A percentile compares a stretch with the other conserved stretches of the same genome.
These are phyloP conservation scores for Dynastes tityus DNA, from an alignment of 2,888 invertebrate genomes.

Conservation along the genomic window DNA sequence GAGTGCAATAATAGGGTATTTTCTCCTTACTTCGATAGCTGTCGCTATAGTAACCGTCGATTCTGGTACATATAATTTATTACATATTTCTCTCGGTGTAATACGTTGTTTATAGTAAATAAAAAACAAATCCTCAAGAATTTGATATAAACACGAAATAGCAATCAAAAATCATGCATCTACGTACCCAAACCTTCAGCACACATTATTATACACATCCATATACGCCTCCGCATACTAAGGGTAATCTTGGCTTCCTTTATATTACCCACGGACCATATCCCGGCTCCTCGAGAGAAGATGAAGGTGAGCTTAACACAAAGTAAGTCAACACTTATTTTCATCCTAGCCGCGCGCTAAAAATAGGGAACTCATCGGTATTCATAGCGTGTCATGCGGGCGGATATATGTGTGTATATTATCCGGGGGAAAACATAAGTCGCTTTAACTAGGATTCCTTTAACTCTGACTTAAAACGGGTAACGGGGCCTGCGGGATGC, in stretches of 20 bases:
- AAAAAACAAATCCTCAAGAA: too few relatives aligned
- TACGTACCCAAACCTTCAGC: neutral
- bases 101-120: too few relatives aligned
- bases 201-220: neutral
- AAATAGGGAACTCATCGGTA: constrained; percentile 46
- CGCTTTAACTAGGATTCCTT: constrained; percentile 44
- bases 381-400: constrained; percentile 41
- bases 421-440: constrained; percentile 41
- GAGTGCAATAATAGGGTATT: too few relatives aligned
- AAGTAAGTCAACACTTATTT: constrained; percentile 46
- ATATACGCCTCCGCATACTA: neutral
- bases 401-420: constrained; percentile 45
- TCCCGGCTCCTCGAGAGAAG: neutral
- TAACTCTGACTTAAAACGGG: constrained; percentile 48
- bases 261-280: neutral
- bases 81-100: too few relatives aligned
- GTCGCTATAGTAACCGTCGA: too few relatives aligned
- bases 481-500: constrained; percentile 52
- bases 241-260: neutral
- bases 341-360: neutral
- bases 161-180: too few relatives aligned
- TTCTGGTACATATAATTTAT: too few relatives aligned
- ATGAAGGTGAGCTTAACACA: constrained; percentile 13
- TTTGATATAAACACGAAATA: too few relatives aligned
- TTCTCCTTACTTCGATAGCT: too few relatives aligned